Conservation (phyloP, 1,140 invertebrate species). For the Leptinotarsa texana region DNA sequence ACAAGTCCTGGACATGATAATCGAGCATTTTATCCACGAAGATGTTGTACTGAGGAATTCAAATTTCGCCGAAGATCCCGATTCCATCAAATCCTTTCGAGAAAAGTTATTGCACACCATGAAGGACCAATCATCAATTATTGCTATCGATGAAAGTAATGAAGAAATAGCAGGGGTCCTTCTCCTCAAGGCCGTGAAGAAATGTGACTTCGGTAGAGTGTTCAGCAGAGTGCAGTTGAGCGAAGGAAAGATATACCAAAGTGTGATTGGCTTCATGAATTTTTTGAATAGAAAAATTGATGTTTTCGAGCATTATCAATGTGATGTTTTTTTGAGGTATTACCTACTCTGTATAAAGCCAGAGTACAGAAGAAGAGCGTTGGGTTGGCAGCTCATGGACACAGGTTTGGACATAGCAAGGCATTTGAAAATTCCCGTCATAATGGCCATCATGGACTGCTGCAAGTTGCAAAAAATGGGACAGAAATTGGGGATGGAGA, state of each 20-base stretch:
- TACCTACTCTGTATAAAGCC: conserved; percentile 56
- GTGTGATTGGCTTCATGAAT: conserved; percentile 53
- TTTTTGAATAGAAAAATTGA: conserved; percentile 53
- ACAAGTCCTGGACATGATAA: conserved; percentile 60
- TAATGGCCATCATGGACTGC: conserved; percentile 62
- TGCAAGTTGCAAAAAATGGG: conserved; percentile 58
- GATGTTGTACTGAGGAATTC: conserved; percentile 56
- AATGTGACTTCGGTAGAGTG: conserved; percentile 47
- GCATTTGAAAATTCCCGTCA: conserved; percentile 56
- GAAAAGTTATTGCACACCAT: conserved; percentile 61
- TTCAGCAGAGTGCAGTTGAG: conserved; percentile 46
- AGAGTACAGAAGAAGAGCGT: conserved; percentile 52
- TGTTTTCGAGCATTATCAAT: conserved; percentile 49
- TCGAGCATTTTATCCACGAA: conserved; percentile 61
- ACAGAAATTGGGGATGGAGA: conserved; percentile 57
- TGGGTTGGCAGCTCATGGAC: conserved; percentile 58
- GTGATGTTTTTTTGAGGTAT: conserved; percentile 50
- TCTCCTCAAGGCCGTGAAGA: conserved; percentile 44
- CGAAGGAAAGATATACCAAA: conserved; percentile 51
- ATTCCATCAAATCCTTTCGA: conserved; percentile 60
- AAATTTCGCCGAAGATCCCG: conserved; percentile 58
- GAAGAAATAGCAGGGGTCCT: conserved; percentile 41
- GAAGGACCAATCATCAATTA: conserved; percentile 66
- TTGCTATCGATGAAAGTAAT: conserved; percentile 59
- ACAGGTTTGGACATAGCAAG: conserved; percentile 56